phyloP scores from a whole-genome alignment of 1,140 invertebrate species.

The Drosophila willistoni region DNA sequence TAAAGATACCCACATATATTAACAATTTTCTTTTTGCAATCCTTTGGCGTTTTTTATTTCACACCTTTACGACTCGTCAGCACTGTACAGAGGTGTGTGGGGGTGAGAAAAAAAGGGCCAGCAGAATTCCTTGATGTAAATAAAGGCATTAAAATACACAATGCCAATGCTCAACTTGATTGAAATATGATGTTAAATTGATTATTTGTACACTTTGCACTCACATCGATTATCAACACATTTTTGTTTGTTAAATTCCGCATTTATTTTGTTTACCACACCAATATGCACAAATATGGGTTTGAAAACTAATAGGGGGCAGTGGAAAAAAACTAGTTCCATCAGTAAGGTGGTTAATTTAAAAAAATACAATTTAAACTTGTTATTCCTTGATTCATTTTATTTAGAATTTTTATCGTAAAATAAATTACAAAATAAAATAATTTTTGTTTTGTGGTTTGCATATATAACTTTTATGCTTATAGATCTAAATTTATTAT shows the following conservation, averaged over 20 bases:
- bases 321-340: no score
- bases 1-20: no score
- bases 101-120: conserved; percentile 28
- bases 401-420: conserved; percentile 70
- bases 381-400: conserved; percentile 60
- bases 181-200: neutral
- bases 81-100: conserved; percentile 27
- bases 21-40: neutral
- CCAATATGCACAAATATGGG: no score
- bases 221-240: neutral
- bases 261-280: no score
- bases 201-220: neutral
- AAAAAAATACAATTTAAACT: no score
- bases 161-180: neutral
- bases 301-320: no score
- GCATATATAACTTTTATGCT: conserved; percentile 71
- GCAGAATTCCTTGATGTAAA: neutral
- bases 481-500: conserved; percentile 60
- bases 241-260: no score
- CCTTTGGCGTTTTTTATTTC: no score
- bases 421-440: conserved; percentile 81
- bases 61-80: neutral
- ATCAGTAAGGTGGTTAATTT: no score
- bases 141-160: neutral
- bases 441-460: conserved; percentile 44